A percentile compares a stretch with the other conserved stretches of the same genome.
These are phyloP conservation scores for Potorous gilbertii DNA, from an alignment of 2,797 vertebrate species.

Conservation along the genomic window DNA sequence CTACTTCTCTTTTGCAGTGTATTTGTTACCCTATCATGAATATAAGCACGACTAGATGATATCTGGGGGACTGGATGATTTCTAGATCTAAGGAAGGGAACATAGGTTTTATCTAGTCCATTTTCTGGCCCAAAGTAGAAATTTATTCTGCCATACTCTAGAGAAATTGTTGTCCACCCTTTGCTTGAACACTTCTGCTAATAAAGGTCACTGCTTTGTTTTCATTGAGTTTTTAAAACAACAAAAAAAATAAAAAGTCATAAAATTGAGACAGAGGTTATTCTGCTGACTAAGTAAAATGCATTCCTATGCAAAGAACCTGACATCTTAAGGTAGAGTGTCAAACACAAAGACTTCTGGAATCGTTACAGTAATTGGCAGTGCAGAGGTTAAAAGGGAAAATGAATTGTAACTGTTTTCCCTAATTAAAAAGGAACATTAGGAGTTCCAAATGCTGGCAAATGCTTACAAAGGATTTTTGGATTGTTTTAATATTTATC, in stretches of 20 bases:
- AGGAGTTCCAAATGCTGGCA: slow-evolving; percentile 29
- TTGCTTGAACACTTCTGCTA: background rate
- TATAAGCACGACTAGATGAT: background rate
- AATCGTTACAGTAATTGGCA: slow-evolving; percentile 41
- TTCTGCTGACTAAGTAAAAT: slow-evolving; percentile 38
- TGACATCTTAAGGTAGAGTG: slow-evolving; percentile 43
- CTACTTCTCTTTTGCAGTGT: background rate
- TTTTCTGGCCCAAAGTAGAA: slow-evolving; percentile 19
- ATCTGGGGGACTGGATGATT: background rate
- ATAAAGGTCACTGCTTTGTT: background rate
- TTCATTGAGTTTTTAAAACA: background rate
- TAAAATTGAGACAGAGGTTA: background rate
- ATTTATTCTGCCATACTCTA: background rate
- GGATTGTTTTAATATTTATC: slow-evolving; percentile 33
- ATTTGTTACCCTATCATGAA: background rate
- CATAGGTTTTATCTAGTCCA: background rate
- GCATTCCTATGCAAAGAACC: background rate
- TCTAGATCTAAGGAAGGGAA: background rate
- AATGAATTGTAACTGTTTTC: slow-evolving; percentile 52
- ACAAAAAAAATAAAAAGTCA: slow-evolving; percentile 4
- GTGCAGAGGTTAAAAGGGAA: slow-evolving; percentile 48
- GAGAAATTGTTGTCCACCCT: background rate
- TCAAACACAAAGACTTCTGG: slow-evolving; percentile 19
- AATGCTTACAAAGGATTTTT: slow-evolving; percentile 22
- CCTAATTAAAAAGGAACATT: slow-evolving; percentile 53